Evolutionary conservation across 2,113 vertebrate species (phyloP), one percentile per base, ranked within the genome.

Genomic region (Nannospalax galili): DNA sequence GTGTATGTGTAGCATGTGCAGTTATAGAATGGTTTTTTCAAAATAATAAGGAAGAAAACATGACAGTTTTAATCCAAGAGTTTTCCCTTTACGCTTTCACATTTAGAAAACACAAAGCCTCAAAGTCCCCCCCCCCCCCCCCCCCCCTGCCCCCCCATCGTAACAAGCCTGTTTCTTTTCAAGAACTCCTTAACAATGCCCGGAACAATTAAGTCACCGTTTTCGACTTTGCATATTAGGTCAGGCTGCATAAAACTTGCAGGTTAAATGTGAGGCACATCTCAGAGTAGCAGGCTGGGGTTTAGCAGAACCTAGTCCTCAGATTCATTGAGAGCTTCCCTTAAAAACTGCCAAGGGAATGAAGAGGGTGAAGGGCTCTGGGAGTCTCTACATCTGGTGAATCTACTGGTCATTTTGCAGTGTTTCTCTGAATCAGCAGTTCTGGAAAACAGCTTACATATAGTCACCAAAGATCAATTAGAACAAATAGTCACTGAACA

Each of bases 391-490:
- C 0, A 90, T 72, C 67, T 92, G 16, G 37, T 90, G 60, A 96
- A 96, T 60, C 93, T 48, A 1, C 5, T 56, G 4, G 45, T 88
- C 73, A 17, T 85, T 92, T n/a, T 32, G 7, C 35, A 19, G 67
- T 82, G 91, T 56, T 88, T 87, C 45, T 97, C 84, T 20, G 70
- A 93, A 92, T 91, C 88, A 96, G 80, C 90, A 96, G 17, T 91
- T 97, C 60, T 94, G 82, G 64, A 52, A 92, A 73, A n/a, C 73
- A 70, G 7, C 92, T 97, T 94, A 35, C 42, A 26, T 42, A 95
- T 94, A 93, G 74, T 92, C 90, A 64, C 94, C 93, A 90, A 97
- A 97, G 84, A 97, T 64, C 95, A 97, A 97, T 91, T 92, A 95
- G 90, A 96, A 82, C 64, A 97, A 96, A 92, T 95, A 93, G 40